Evolutionary conservation across 2,888 invertebrate genomes (phyloP), one percentile per base, ranked within the genome.

Genomic region (Drosophila longiperda): DNA sequence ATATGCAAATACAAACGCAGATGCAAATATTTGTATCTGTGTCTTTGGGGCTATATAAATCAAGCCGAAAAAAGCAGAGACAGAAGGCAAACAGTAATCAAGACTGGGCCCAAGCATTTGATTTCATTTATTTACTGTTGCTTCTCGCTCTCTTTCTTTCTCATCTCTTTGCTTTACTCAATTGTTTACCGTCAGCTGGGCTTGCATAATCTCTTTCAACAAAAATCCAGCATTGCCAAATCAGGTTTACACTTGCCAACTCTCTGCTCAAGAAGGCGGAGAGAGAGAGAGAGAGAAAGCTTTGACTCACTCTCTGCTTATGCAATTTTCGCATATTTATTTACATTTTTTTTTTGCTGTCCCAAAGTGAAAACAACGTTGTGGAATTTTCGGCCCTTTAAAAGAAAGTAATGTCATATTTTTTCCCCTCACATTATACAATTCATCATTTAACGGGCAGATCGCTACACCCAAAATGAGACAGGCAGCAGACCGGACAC

Each of bases 401-500:
- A 61, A 72, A 62, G 66, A 75, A 75, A 74, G 67, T 15, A 55
- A 26, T 26, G 8, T 8, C 15, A 45, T 23, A 36, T 1, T 34
- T 53, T 12, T 15, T 26, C 2, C 48, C 3, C 8, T 7, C 26
- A 26, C 20, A 23, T 34, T 17, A 5, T 12, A 6, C 8, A 53
- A 65, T 45, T 29, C 50, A 74, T 68, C 32, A 38, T n/a, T 53
- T 17, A 66, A 38, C 60, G 91, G 91, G 92, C 88, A 91, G 88
- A 92, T 91, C 92, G 91, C 92, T 91, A 60, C 91, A 90, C 91
- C 90, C 90, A 90, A 68, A 73, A 53, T 45, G 40, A 26, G 29
- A 12, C 17, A 29, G 34, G 26, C 57, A 65, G 60, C 80, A 68
- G 54, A 61, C 79, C 81, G 61, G 66, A 80, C 82, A 80, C 91